Percentiles rank a stretch among this genome's conserved stretches.
These are phyloP conservation scores for Limnothrissa miodon DNA, from an alignment of 2,113 vertebrate genomes.

Conservation along the genomic window DNA sequence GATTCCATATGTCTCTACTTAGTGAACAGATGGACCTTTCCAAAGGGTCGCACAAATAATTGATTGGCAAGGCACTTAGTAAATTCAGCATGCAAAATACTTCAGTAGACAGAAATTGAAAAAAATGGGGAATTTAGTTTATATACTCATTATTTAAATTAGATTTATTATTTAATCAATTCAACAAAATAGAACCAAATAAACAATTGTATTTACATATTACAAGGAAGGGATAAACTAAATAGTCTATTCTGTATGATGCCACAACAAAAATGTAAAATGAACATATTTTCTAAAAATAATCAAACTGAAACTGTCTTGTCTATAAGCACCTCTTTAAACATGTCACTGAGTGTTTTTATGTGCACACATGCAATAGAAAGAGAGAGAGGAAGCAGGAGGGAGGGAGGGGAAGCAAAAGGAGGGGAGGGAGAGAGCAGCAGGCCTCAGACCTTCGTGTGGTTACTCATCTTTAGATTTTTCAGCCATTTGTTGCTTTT, in stretches of 20 bases:
- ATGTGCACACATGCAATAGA: background rate
- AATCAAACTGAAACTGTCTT: background rate
- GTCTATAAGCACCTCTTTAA: background rate
- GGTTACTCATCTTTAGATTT: background rate
- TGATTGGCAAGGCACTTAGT: conserved; percentile 20
- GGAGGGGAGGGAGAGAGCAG: background rate
- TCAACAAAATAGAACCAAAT: background rate
- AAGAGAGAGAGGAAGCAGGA: background rate
- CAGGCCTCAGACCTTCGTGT: background rate
- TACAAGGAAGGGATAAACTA: background rate
- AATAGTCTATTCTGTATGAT: background rate
- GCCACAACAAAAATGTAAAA: background rate
- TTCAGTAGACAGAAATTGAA: background rate
- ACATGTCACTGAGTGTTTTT: background rate
- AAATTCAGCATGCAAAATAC: background rate
- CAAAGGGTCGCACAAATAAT: conserved; percentile 39
- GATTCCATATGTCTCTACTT: conserved; percentile 35
- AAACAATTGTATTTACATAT: background rate
- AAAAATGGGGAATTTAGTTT: background rate
- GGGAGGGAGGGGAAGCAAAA: background rate
- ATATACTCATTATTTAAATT: background rate
- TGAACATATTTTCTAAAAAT: background rate
- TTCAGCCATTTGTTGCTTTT: conserved; percentile 66
- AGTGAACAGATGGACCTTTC: conserved; percentile 38
- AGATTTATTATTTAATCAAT: conserved; percentile 6